These are phyloP conservation scores for Rhinichthys klamathensis DNA, from an alignment of 2,113 vertebrate species.

Conservation along the genomic window DNA sequence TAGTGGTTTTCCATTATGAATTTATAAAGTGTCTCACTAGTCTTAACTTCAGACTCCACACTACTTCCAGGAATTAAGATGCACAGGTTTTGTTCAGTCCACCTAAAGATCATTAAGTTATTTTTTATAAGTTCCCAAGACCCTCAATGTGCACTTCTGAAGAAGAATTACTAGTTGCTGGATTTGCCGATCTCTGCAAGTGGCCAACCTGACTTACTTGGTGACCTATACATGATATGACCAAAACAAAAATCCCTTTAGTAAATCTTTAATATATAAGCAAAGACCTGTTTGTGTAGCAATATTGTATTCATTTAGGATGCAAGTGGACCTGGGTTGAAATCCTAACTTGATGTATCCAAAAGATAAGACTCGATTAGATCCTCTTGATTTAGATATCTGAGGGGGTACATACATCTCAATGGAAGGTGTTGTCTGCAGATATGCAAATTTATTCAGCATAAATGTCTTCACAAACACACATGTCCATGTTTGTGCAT, in stretches of 20 bases:
- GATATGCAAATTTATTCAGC: slow-evolving; percentile 32
- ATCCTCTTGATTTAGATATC: neutral
- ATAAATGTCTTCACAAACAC: neutral
- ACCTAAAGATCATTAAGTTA: neutral
- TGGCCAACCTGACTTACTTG: neutral
- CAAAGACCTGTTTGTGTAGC: neutral
- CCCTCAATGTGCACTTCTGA: neutral
- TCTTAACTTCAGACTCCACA: neutral
- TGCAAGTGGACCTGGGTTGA: neutral
- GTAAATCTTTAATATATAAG: neutral
- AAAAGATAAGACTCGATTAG: neutral
- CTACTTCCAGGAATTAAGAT: neutral
- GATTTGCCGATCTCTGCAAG: neutral
- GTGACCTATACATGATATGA: neutral
- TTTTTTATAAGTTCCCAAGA: neutral
- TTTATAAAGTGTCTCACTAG: neutral
- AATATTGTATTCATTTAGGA: neutral
- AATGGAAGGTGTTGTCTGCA: neutral
- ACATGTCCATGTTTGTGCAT: neutral
- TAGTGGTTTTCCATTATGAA: neutral
- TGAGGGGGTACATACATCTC: neutral
- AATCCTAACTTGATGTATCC: neutral
- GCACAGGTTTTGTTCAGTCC: neutral
- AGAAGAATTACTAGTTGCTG: neutral
- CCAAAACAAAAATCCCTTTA: neutral